A percentile compares a stretch with the other conserved stretches of the same genome.
Conservation (phyloP, 2,888 invertebrate genomes). For the Eristalis pertinax region DNA sequence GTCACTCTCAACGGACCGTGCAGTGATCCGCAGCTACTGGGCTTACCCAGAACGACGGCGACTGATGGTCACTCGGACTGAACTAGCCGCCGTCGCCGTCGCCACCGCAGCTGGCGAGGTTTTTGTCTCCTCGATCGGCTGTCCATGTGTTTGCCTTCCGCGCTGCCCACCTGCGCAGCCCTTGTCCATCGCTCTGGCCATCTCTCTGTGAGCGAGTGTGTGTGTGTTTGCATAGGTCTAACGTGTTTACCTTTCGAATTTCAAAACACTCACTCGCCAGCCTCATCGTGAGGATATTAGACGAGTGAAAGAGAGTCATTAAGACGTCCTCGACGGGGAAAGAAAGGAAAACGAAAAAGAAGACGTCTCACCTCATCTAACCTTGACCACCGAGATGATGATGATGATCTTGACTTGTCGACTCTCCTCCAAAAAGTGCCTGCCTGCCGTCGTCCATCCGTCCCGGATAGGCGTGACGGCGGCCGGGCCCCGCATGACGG, state of each 20-base stretch:
- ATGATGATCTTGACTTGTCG: conserved; percentile 32
- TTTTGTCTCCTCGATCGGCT: conserved; percentile 6
- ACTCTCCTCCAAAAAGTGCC: background rate
- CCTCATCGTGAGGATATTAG: background rate
- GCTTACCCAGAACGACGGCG: conserved; percentile 56
- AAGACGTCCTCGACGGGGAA: conserved; percentile 1
- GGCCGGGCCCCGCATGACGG: background rate
- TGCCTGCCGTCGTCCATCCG: background rate
- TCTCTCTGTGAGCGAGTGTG: too few relatives aligned
- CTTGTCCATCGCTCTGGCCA: conserved; percentile 12
- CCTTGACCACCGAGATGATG: conserved; percentile 47
- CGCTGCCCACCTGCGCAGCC: conserved; percentile 18
- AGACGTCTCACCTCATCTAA: conserved; percentile 32
- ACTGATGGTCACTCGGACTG: conserved; percentile 41
- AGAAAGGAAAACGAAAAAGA: background rate
- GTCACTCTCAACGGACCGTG: conserved; percentile 52
- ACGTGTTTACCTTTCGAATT: conserved; percentile 19
- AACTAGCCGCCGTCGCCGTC: background rate
- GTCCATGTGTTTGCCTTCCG: conserved; percentile 52
- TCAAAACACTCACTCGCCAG: conserved; percentile 16
- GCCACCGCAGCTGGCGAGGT: background rate
- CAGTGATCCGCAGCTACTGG: conserved; percentile 67
- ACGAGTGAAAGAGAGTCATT: background rate
- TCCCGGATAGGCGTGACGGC: background rate
- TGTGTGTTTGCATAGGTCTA: conserved; percentile 34